Evolutionary conservation across 2,888 invertebrate genomes (phyloP), one percentile per base, ranked within the genome.

Genomic region (Dryobota labecula): DNA sequence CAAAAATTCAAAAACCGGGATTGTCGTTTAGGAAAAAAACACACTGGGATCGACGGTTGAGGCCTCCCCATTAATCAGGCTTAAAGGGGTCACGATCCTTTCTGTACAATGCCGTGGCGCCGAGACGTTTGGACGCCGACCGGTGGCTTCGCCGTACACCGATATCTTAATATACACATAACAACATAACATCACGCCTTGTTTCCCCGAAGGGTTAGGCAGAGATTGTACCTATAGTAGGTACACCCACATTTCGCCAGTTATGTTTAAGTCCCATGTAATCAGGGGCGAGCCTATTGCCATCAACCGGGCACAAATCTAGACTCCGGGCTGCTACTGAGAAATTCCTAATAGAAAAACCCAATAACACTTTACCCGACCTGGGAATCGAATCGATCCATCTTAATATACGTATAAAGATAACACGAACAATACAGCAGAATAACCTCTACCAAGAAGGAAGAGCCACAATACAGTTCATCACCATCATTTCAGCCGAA

Each of bases 1-100:
- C 84, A 91, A 93, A 92, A 92, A 92, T 92, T 92, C 88, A 90
- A 94, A 94, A 93, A 91, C 88, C 84, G 86, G 89, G 89, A 89
- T 91, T 91, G 90, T 89, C 88, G 86, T 88, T 90, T 89, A 87
- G 86, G 83, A 80, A 89, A 92, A 73, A 91, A 83, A 92, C 89
- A 92, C 84, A 90, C 82, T 80, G 82, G 80, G 87, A 89, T 90
- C 57, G 88, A 89, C 84, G 88, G 84, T 84, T 84, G 78, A 84
- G 80, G 86, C 84, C 83, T 88, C 84, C 72, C 86, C 89, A 93
- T 95, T 94, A 93, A 94, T 94, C 93, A 93, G 90, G 91, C 90
- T 91, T 92, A 91, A 91, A 90, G 90, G 90, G 90, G 91, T 92
- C 90, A 90, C 79, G 85, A 87, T 84, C 84, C 85, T 86, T 88